Base-by-base conservation (phyloP, 2,113 vertebrate genomes). In the Pomatorhinus ruficollis region DNA sequence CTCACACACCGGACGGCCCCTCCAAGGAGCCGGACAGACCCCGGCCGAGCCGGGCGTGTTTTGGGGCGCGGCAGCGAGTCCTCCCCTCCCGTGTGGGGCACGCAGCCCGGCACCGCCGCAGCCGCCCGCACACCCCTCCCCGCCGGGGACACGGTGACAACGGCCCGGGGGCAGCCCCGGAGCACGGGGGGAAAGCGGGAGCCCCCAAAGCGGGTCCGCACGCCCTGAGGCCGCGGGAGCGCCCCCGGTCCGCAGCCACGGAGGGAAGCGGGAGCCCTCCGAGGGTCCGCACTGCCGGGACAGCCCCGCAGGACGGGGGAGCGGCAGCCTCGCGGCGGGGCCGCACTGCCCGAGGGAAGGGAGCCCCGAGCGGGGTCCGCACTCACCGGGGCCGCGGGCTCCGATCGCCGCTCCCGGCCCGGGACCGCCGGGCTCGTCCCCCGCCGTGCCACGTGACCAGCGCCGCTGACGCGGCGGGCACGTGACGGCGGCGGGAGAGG, bases 391-490 rank as follows among this genome's bases (percentile, higher is more conserved):
- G 20, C 60, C 42, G 12, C 42, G 10, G 19, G 24, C 71, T 31
- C 61, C 61, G 11, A 15, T 2, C 21, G 53, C 63, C 83, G 45
- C 83, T 61, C 23, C 54, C 74, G 19, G 84, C 84, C 84, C 54
- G 39, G 63, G 22, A 18, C 83, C 39, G 64, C 84, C 54, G 47
- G 37, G 74, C 39, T 12, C 56, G 8, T 7, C 16, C 57, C 28
- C 56, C 5, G 45, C 83, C 63, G 22, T 3, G n/a, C 59, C 82
- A 74, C 82, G 69, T 84, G 82, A 84, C 82, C 47, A 1, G 15
- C 12, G 4, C 3, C 21, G 35, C n/a, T 54, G 75, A 79, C n/a
- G 7, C 4, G 2, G 2, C 4, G 39, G 8, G 0, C 64, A 78
- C 74, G 84, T 87, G 56, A 47, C 30, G 5, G 27, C 19, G 33